Percentiles rank a stretch among this genome's conserved stretches.
phyloP scores from a whole-genome alignment of 2,888 invertebrate genomes.

The Hypercompe scribonia region DNA sequence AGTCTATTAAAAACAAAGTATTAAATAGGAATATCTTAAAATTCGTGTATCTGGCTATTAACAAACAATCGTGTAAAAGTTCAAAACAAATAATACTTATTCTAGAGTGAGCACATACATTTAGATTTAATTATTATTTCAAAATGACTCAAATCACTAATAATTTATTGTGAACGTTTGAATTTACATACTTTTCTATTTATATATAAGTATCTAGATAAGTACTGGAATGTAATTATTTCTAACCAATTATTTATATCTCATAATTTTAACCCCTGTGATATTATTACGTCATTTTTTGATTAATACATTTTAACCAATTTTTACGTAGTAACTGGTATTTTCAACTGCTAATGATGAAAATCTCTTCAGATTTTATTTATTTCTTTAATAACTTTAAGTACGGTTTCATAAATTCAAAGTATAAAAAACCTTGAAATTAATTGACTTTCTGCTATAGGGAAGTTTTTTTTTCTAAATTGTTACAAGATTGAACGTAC shows the following conservation, averaged over 20 bases:
- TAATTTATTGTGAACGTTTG: neutral
- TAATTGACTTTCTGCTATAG: neutral
- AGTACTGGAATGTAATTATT: neutral
- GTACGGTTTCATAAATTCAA: neutral
- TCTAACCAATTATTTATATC: neutral
- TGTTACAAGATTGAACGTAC: too few species aligned
- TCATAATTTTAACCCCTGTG: slow-evolving; percentile 1
- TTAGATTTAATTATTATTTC: neutral
- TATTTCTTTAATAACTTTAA: neutral
- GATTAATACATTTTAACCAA: neutral
- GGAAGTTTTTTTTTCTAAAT: neutral
- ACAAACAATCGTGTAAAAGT: too few species aligned
- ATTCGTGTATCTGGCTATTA: too few species aligned
- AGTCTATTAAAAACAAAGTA: too few species aligned
- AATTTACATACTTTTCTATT: too few species aligned
- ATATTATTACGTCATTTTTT: neutral
- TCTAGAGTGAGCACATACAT: neutral
- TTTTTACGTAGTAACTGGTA: neutral
- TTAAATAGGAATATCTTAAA: too few species aligned
- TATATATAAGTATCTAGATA: too few species aligned
- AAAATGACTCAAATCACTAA: neutral
- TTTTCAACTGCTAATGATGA: neutral
- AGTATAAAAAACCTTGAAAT: too few species aligned
- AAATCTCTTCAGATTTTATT: neutral
- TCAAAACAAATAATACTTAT: neutral